These are phyloP conservation scores for Pegoplata infirma DNA, from an alignment of 2,888 invertebrate genomes.

Conservation along the genomic window DNA sequence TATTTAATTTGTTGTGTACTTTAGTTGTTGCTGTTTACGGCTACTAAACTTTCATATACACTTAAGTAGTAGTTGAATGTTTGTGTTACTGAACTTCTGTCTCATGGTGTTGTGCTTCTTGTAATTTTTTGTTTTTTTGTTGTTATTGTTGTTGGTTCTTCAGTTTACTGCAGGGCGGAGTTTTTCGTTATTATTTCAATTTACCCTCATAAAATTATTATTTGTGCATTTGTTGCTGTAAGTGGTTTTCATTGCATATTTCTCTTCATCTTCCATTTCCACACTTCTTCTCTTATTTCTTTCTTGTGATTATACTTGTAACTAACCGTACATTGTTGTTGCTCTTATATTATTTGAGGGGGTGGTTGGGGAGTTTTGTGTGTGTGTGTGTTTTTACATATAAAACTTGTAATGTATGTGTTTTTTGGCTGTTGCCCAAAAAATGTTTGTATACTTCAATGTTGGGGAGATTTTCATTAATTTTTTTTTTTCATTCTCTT, in stretches of 20 bases:
- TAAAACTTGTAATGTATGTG: constrained; percentile 19
- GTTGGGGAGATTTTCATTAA: constrained; percentile 45
- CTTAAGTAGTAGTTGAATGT: constrained; percentile 9
- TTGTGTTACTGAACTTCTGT: background rate
- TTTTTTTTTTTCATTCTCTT: constrained; percentile 31
- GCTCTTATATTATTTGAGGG: background rate
- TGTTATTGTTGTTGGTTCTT: constrained; percentile 30
- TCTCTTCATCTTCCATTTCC: background rate
- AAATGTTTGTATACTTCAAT: constrained; percentile 26
- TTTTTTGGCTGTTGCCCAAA: constrained; percentile 50
- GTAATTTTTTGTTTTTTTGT: constrained; percentile 25
- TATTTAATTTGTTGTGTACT: constrained; percentile 59
- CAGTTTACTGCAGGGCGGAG: constrained; percentile 73
- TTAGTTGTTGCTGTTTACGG: constrained; percentile 19
- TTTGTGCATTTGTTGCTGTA: constrained; percentile 67
- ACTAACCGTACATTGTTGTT: constrained; percentile 7
- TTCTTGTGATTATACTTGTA: constrained; percentile 36
- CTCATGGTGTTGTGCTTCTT: constrained; percentile 25
- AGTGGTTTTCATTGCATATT: constrained; percentile 46
- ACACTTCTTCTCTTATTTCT: background rate
- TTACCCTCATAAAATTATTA: constrained; percentile 76
- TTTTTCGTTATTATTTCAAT: constrained; percentile 74
- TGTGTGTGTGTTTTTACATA: constrained; percentile 28
- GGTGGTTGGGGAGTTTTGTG: constrained; percentile 18
- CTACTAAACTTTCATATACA: background rate